Evolutionary conservation across 2,797 vertebrate species (phyloP), one percentile per base, ranked within the genome.

Genomic region (Pipistrellus pipistrellus): DNA sequence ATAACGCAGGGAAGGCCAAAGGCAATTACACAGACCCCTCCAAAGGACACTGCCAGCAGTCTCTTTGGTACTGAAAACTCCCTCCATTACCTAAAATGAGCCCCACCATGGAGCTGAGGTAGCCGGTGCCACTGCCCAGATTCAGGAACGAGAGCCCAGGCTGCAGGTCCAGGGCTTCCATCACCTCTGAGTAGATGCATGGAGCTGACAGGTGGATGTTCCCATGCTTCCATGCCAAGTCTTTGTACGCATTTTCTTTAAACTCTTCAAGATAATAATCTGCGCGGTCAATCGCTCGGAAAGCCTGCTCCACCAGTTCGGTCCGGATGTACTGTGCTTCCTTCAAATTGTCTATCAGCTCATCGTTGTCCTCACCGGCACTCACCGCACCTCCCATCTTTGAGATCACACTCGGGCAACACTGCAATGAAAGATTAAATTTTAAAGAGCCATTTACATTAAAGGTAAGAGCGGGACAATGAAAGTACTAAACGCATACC

Each of bases 61-160:
- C 68, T 46, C 57, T 30, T 30, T 23, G 23, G 30, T 7, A 12
- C 57, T 15, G 46, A 51, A 44, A 17, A 20, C 35, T 6, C n/a
- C 14, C 75, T 75, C 12, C 12, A 55, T 77, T 82, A 99, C 99
- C 99, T 94, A 99, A 95, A 93, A 99, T 99, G 96, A 99, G 99
- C 84, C 99, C 99, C 83, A 99, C 99, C 99, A 99, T 99, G 90
- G 99, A 99, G 98, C 99, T 99, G 90, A 99, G 98, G 97, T 99
- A 99, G 53, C 99, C 99, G 0, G 99, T 99, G 88, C 99, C 99
- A 53, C 99, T 99, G 98, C 99, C 99, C 53, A 99, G 98, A 97
- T 99, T 99, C 93, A 99, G 98, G 97, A 99, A 99, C 0, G 99
- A 99, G 89, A 99, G 98, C 23, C 99, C 99, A 0, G 99, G 99